Evolutionary conservation across 2,888 invertebrate genomes (phyloP), one percentile per base, ranked within the genome.

Genomic region (Pegoplata infirma): DNA sequence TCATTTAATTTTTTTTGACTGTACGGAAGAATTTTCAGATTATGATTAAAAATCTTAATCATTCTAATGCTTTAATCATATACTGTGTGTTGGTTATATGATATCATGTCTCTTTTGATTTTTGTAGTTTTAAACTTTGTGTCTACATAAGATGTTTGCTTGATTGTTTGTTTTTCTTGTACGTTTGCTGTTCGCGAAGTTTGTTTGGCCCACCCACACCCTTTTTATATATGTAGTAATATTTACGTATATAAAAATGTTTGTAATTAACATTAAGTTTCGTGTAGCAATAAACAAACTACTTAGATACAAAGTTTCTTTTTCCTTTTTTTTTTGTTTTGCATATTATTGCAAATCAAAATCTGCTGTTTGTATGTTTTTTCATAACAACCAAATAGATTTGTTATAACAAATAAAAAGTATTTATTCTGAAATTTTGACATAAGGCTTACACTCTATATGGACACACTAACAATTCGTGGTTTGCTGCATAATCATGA

Each of bases 191-290:
- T n/a, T n/a, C n/a, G n/a, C 23, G 23, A 8, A 72, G 56, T 56
- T 47, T 59, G 68, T 28, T n/a, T n/a, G 16, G 74, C 66, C 79
- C 78, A 79, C 78, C 78, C 79, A 79, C 79, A 71, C 61, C 67
- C 71, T 71, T 49, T 46, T n/a, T n/a, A n/a, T n/a, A n/a, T n/a
- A n/a, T n/a, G n/a, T n/a, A n/a, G n/a, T n/a, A n/a, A n/a, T n/a
- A n/a, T n/a, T n/a, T n/a, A n/a, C n/a, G n/a, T n/a, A n/a, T n/a
- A 49, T 46, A 47, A 56, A 67, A 55, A 46, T 63, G 32, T 46
- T 53, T 56, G 49, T 67, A 74, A 74, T 79, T 74, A 74, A 71
- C 59, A 23, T 79, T 49, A 75, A 66, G 69, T 79, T 59, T 74
- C 59, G 44, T 75, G 75, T 71, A 19, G 67, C 56, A 23, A 66